Conservation (phyloP, 2,113 vertebrate species). For the Rostratula benghalensis region DNA sequence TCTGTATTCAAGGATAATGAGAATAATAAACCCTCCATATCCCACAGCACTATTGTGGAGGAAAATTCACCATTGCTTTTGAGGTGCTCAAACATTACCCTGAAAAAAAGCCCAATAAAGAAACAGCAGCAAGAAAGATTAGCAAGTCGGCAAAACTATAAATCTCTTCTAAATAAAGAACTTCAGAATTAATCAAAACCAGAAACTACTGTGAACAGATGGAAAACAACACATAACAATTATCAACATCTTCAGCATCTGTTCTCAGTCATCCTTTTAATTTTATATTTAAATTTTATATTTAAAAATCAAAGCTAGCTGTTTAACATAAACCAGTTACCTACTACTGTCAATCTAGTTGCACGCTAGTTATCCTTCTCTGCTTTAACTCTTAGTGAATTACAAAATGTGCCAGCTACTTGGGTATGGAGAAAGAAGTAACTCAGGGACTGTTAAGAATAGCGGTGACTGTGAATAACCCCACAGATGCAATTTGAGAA, state of each 20-base stretch:
- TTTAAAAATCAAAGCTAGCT: neutral
- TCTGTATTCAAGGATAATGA: neutral
- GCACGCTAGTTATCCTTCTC: neutral
- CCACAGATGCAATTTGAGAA: slow-evolving; percentile 45
- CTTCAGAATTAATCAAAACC: neutral
- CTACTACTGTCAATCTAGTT: neutral
- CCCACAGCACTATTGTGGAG: neutral
- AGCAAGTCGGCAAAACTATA: neutral
- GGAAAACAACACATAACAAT: neutral
- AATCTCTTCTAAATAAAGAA: neutral
- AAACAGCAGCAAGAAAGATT: neutral
- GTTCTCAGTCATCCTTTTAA: neutral
- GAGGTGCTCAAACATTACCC: neutral
- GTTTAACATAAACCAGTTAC: neutral
- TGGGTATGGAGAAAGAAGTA: neutral
- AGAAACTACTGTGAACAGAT: neutral
- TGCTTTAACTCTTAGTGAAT: neutral
- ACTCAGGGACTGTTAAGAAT: neutral
- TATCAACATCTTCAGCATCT: neutral
- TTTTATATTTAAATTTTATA: neutral
- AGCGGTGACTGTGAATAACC: slow-evolving; percentile 46
- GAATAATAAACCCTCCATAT: neutral
- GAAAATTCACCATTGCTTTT: neutral
- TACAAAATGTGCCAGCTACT: neutral
- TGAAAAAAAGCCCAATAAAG: neutral